Evolutionary conservation across 2,113 vertebrate genomes (phyloP).

Genomic region (Siniperca chuatsi): DNA sequence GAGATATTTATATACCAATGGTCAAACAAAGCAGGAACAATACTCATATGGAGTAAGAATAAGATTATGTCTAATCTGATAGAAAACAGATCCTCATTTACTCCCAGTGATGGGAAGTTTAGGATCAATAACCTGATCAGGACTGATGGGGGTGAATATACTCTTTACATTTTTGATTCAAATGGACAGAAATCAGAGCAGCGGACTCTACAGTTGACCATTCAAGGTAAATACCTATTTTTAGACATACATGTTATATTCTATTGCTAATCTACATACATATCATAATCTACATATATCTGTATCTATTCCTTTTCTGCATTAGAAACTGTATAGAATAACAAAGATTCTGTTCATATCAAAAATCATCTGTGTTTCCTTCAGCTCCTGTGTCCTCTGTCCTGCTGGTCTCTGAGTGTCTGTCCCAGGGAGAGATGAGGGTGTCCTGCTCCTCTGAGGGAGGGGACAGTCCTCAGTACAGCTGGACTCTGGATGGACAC

Average conservation of each 20-base stretch:
- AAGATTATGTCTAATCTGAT: rapidly evolving
- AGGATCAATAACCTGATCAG: constrained; percentile 36
- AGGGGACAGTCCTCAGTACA: constrained; percentile 66
- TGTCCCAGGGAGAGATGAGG: constrained; percentile 50
- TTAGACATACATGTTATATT: neutral
- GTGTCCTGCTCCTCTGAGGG: constrained; percentile 60
- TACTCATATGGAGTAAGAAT: rapidly evolving
- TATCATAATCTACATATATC: neutral
- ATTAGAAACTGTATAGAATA: neutral
- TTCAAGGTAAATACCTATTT: constrained; percentile 57
- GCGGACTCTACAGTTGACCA: neutral
- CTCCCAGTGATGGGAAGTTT: constrained; percentile 38
- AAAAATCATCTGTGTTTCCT: constrained; percentile 7
- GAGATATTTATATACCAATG: rapidly evolving
- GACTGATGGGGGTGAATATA: constrained; percentile 53
- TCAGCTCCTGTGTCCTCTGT: constrained; percentile 68
- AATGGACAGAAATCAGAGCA: rapidly evolving
- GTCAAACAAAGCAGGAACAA: rapidly evolving
- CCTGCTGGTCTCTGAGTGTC: constrained; percentile 56
- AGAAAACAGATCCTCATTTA: constrained; percentile 10
- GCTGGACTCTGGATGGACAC: constrained; percentile 64
- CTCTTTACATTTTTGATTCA: rapidly evolving
- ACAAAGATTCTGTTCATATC: neutral
- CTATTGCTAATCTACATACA: neutral
- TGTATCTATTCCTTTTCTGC: neutral